Base-by-base conservation (phyloP, 2,888 invertebrate species). In the Drosophila diplacantha region DNA sequence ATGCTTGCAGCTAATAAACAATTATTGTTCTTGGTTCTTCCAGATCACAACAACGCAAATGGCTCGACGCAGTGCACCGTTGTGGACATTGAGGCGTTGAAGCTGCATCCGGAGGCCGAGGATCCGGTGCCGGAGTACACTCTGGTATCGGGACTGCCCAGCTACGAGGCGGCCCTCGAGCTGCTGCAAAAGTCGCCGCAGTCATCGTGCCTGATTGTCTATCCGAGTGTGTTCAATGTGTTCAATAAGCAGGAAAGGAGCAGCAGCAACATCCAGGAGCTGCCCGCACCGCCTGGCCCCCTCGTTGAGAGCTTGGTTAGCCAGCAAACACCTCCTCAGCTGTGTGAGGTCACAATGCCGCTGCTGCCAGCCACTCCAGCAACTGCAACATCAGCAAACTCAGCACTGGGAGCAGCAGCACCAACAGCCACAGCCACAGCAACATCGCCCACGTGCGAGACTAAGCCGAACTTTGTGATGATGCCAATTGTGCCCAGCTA, bases 111-210 rank as follows among this genome's bases (percentile, higher is more conserved):
- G 49, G 85, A 87, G 52, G 83, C 89, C n/a, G 86, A 88, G 41
- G 91, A 91, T 75, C 90, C 91, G 12, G 87, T 92, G 65, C 92
- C 92, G 32, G 91, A 91, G 75, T 92, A 92, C 83, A 91, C 92
- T 11, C 86, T 92, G 51, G 92, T 91, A 41, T 92, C 92, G 22
- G 92, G 92, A 14, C 83, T 92, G 53, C 92, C 92, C 22, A 90
- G 90, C 46, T 92, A 92, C 85, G 91, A 91, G 60, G 91, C 92
- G 71, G 92, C 92, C 3, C 75, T 92, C 77, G 90, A 91, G 81
- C 89, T 91, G 82, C 85, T 92, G 74, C 89, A 90, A 53, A 88
- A 89, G 81, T 72, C 84, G 43, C 85, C 87, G 26, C 70, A 80
- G 57, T 79, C 78, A 37, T 81, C 86, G 58, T 87, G 87, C 64